These are phyloP conservation scores for Lepus americanus DNA, from an alignment of 2,113 vertebrate species.

Conservation along the genomic window DNA sequence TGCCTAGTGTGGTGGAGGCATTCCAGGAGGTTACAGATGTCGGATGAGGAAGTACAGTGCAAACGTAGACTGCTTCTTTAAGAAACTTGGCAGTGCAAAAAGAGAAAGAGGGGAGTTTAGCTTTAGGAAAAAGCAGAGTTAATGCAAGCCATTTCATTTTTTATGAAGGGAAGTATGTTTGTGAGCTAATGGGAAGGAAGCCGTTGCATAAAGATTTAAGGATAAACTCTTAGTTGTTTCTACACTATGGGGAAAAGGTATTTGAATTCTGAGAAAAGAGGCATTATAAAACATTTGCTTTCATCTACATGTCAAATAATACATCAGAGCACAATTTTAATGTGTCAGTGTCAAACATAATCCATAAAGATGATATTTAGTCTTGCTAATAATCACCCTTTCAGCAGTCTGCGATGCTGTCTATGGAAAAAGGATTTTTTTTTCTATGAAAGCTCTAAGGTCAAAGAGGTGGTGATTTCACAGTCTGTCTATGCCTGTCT, in stretches of 20 bases:
- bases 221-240: constrained; percentile 18
- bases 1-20: not conserved
- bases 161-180: constrained; percentile 32
- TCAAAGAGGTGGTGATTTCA: not conserved
- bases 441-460: not conserved
- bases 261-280: constrained; percentile 61
- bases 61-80: not conserved
- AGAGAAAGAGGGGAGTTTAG: not conserved
- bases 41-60: not conserved
- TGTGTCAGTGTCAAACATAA: not conserved
- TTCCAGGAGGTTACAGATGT: not conserved
- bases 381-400: not conserved
- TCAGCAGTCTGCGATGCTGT: not conserved
- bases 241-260: not conserved
- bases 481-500: not conserved
- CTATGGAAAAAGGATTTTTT: not conserved
- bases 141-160: constrained; percentile 20
- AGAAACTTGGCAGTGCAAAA: not conserved
- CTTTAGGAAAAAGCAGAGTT: constrained; percentile 33
- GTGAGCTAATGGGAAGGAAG: constrained; percentile 12
- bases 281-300: not conserved
- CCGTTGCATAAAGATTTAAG: constrained; percentile 15
- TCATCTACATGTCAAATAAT: not conserved
- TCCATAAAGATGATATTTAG: not conserved
- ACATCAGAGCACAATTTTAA: not conserved